phyloP scores from a whole-genome alignment of 2,888 invertebrate genomes.

The Megalurothrips usitatus region DNA sequence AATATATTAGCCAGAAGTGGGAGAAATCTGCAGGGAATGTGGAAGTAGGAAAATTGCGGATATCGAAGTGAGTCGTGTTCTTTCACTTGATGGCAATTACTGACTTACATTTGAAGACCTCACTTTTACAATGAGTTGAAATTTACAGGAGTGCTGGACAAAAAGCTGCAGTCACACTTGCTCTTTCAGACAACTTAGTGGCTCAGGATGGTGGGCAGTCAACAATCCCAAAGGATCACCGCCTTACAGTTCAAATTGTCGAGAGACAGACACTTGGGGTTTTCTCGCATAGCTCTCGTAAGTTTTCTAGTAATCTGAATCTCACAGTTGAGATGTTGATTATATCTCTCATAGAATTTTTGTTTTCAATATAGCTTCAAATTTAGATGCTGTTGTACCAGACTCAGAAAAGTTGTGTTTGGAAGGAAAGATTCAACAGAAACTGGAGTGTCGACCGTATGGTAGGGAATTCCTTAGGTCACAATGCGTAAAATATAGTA shows the following conservation, averaged over 20 bases:
- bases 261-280: slow-evolving; percentile 88
- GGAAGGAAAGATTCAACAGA: slow-evolving; percentile 92
- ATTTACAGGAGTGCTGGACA: slow-evolving; percentile 59
- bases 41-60: slow-evolving; percentile 90
- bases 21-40: slow-evolving; percentile 84
- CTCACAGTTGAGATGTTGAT: background rate
- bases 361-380: slow-evolving; percentile 49
- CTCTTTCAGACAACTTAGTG: slow-evolving; percentile 72
- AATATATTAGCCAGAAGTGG: slow-evolving; percentile 94
- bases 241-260: slow-evolving; percentile 85
- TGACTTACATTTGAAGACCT: background rate
- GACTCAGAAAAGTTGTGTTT: slow-evolving; percentile 80
- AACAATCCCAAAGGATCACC: slow-evolving; percentile 84
- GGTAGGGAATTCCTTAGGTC: slow-evolving; percentile 38
- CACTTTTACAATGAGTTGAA: background rate
- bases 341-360: background rate
- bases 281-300: slow-evolving; percentile 79
- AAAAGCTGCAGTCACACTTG: slow-evolving; percentile 82
- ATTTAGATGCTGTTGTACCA: slow-evolving; percentile 62
- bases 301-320: slow-evolving; percentile 43
- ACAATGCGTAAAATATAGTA: background rate
- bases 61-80: slow-evolving; percentile 58
- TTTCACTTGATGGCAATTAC: background rate
- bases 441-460: slow-evolving; percentile 77
- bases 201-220: slow-evolving; percentile 64